These are phyloP conservation scores for Torymus auratus DNA, from an alignment of 2,888 invertebrate species.

Conservation along the genomic window DNA sequence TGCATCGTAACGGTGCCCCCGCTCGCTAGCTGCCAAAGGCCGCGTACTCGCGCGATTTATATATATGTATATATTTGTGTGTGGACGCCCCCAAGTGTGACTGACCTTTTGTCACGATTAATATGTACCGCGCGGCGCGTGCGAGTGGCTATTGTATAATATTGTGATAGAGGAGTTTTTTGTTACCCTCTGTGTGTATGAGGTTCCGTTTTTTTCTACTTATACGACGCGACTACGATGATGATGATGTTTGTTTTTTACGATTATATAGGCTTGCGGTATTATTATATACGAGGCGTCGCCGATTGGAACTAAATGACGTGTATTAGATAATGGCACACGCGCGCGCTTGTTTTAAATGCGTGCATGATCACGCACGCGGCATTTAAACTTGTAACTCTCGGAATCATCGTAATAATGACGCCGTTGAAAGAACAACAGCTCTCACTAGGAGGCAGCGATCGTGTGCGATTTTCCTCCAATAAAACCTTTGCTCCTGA, in stretches of 20 bases:
- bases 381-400: no score
- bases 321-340: no score
- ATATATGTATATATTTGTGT: no score
- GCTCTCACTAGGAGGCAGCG: background rate
- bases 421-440: no score
- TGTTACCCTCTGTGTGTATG: no score
- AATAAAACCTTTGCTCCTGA: conserved; percentile 12
- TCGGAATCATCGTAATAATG: conserved; percentile 5
- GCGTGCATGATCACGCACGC: no score
- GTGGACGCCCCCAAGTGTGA: background rate
- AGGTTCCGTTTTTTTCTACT: no score
- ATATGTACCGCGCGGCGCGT: background rate
- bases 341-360: no score
- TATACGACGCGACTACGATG: background rate
- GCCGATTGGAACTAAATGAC: no score
- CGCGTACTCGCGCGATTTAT: no score
- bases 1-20: conserved; percentile 53
- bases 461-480: no score
- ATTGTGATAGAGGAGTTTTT: no score
- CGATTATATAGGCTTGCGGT: background rate
- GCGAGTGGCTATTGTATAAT: background rate
- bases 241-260: background rate
- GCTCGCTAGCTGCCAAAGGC: background rate
- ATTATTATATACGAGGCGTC: background rate
- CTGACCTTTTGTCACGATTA: conserved; percentile 40